These are phyloP conservation scores for Enteromius trimaculatus DNA, from an alignment of 2,797 vertebrate species.

Conservation along the genomic window DNA sequence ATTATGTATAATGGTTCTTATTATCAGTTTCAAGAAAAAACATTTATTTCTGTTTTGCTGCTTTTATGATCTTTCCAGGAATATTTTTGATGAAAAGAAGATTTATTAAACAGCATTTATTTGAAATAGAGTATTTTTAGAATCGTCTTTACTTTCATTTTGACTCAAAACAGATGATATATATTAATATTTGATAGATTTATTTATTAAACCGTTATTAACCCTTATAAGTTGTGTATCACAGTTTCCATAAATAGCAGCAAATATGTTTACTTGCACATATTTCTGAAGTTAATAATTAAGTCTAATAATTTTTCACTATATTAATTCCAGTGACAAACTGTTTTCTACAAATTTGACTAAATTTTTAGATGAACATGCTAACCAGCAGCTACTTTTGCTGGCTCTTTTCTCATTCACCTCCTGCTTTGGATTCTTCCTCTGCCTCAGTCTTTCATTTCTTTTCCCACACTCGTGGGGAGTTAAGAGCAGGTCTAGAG, in stretches of 20 bases:
- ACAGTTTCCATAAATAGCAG: not conserved
- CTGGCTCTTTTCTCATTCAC: not conserved
- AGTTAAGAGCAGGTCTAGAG: slow-evolving; percentile 26
- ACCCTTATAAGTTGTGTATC: not conserved
- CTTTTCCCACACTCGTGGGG: slow-evolving; percentile 5
- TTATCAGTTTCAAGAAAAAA: not conserved
- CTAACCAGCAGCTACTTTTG: not conserved
- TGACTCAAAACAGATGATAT: not conserved
- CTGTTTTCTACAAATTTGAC: not conserved
- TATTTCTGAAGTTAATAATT: not conserved
- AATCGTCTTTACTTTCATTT: not conserved
- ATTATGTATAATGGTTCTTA: not conserved
- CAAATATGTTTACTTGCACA: not conserved
- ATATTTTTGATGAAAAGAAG: not conserved
- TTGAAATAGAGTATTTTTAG: not conserved
- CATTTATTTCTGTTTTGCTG: too few relatives aligned
- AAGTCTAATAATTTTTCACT: not conserved
- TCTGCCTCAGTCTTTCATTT: not conserved
- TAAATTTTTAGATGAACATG: not conserved
- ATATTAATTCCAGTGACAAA: too few relatives aligned
- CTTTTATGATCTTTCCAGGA: not conserved
- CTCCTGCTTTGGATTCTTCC: slow-evolving; percentile 2
- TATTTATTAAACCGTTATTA: not conserved
- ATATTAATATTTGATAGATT: not conserved
- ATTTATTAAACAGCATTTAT: not conserved